Percentiles rank a stretch among this genome's conserved stretches.
phyloP scores from a whole-genome alignment of 2,888 invertebrate species.

The Bugulina stolonifera region DNA sequence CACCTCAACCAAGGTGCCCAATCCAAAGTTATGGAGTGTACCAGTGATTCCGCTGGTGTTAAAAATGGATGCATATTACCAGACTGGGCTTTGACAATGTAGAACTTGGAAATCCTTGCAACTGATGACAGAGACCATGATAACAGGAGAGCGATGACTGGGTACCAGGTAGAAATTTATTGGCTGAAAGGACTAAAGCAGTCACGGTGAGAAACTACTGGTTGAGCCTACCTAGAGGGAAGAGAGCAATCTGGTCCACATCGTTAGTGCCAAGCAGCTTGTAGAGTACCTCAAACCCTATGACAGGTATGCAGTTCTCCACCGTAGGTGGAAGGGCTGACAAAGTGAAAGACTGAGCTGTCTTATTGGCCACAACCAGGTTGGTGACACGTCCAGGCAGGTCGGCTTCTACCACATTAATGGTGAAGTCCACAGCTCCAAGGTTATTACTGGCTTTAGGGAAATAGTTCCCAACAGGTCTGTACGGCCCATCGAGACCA shows the following conservation, averaged over 20 bases:
- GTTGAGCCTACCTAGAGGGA: background rate
- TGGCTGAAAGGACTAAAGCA: too few species aligned
- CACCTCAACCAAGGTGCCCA: too few species aligned
- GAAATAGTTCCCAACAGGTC: slow-evolving; percentile 4
- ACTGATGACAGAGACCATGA: too few species aligned
- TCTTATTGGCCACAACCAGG: background rate
- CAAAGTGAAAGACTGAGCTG: background rate
- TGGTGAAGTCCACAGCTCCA: background rate
- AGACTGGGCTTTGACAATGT: too few species aligned
- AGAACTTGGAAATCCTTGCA: too few species aligned
- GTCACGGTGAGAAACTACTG: too few species aligned
- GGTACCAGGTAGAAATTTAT: too few species aligned
- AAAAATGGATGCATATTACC: too few species aligned
- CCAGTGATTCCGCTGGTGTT: too few species aligned
- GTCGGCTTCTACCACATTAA: slow-evolving; percentile 10
- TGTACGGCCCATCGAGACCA: background rate
- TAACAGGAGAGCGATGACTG: too few species aligned
- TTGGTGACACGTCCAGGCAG: background rate
- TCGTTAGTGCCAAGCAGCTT: slow-evolving; percentile 3
- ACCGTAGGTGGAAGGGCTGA: background rate
- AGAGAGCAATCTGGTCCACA: background rate
- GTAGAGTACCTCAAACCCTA: slow-evolving; percentile 6
- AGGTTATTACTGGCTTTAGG: slow-evolving; percentile 8
- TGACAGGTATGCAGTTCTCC: slow-evolving; percentile 17
- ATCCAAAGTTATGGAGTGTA: too few species aligned